phyloP scores from a whole-genome alignment of 2,113 vertebrate species.

The Jacana jacana region DNA sequence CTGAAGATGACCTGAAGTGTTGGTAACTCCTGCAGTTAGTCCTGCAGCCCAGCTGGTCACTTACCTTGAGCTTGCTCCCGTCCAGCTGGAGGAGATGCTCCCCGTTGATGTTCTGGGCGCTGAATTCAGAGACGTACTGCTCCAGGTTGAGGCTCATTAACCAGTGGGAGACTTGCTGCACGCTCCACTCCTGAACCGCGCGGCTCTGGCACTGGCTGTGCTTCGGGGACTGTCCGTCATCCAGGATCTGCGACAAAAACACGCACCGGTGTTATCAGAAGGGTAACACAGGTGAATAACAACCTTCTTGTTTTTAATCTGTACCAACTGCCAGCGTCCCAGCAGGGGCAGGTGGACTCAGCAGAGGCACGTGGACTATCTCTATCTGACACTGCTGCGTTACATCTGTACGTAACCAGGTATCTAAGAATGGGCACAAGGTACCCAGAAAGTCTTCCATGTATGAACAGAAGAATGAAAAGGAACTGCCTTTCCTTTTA shows the following conservation, averaged over 20 bases:
- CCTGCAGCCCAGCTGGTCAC: background rate
- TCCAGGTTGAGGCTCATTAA: slow-evolving; percentile 88
- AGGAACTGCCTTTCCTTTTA: background rate
- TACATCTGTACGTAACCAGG: background rate
- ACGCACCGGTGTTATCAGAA: background rate
- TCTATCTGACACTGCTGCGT: background rate
- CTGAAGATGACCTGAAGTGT: background rate
- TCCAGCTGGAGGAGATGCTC: slow-evolving; percentile 90
- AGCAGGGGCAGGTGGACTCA: background rate
- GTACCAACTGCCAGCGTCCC: background rate
- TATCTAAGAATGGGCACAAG: background rate
- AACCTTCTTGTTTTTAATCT: background rate
- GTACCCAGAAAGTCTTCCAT: background rate
- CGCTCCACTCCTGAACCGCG: slow-evolving; percentile 87
- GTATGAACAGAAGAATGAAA: background rate
- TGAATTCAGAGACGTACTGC: slow-evolving; percentile 91
- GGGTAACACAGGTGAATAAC: background rate
- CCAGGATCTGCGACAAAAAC: slow-evolving; percentile 83
- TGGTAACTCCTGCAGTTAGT: background rate
- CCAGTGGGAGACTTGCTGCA: slow-evolving; percentile 93
- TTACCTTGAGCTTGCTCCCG: slow-evolving; percentile 89
- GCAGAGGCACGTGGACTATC: background rate
- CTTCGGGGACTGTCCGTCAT: slow-evolving; percentile 85
- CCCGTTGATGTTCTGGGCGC: slow-evolving; percentile 89
- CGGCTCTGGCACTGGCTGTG: slow-evolving; percentile 83